Evolutionary conservation across 64 coral and sea anemone species (phyloP).

Genomic region (Porites lutea): DNA sequence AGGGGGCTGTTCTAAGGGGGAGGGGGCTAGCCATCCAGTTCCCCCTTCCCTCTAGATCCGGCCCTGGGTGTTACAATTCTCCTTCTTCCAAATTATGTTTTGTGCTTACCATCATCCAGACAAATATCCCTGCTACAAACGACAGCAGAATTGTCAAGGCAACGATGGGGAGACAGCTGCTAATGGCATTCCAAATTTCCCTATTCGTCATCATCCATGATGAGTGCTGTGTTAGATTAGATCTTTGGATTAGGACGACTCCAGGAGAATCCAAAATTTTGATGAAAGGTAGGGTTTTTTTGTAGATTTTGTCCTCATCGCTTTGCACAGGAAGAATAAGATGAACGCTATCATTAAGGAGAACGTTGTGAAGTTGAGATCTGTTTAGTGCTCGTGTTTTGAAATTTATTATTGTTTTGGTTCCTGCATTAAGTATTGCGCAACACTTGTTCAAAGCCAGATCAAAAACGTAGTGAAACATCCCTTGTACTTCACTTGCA

Average conservation of each 20-base stretch:
- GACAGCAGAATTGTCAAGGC: conserved; percentile 22
- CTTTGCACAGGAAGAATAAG: background rate
- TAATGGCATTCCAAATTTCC: background rate
- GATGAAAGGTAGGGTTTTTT: background rate
- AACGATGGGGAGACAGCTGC: background rate
- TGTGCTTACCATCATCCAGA: conserved; percentile 6
- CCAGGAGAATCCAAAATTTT: background rate
- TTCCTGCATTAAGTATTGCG: background rate
- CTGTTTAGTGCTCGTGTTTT: background rate
- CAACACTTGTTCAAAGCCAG: background rate
- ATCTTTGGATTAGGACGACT: background rate
- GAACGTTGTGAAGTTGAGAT: background rate
- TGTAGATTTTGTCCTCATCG: background rate
- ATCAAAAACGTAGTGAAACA: background rate
- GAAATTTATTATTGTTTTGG: background rate
- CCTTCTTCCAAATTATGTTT: background rate
- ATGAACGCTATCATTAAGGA: background rate
- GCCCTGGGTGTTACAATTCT: too few species aligned
- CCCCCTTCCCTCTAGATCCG: too few species aligned
- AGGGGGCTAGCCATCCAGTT: too few species aligned
- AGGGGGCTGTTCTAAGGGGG: too few species aligned
- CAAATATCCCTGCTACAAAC: background rate
- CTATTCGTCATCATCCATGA: background rate
- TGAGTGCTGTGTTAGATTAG: background rate
- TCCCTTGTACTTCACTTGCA: background rate